Evolutionary conservation across 2,113 vertebrate genomes (phyloP).

Genomic region (Etheostoma cragini): DNA sequence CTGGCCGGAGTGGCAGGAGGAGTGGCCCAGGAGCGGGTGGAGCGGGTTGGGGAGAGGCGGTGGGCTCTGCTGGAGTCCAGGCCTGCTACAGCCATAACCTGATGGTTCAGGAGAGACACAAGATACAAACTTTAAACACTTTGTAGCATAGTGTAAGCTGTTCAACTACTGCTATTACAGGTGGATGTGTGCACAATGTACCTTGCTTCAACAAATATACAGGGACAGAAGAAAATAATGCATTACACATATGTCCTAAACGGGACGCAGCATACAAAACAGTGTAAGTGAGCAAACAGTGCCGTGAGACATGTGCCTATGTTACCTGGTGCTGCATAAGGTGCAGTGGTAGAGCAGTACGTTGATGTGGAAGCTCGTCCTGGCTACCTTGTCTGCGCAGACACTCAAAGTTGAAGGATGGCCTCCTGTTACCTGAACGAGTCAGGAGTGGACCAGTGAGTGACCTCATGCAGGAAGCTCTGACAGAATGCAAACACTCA

Average conservation of each 20-base stretch:
- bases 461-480: constrained; percentile 23
- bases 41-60: constrained; percentile 93
- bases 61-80: constrained; percentile 96
- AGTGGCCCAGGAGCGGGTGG: constrained; percentile 96
- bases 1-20: constrained; percentile 93
- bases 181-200: not conserved
- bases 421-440: constrained; percentile 89
- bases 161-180: not conserved
- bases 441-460: constrained; percentile 27
- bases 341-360: constrained; percentile 94
- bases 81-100: constrained; percentile 99
- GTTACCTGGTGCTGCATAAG: constrained; percentile 98
- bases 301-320: not conserved
- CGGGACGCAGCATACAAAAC: not conserved
- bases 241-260: not conserved
- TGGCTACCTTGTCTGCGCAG: constrained; percentile 95
- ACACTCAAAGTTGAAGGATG: constrained; percentile 99
- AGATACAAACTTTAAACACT: not conserved
- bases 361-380: constrained; percentile 92
- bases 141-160: not conserved
- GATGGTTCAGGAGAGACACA: constrained; percentile 2
- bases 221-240: not conserved
- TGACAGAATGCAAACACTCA: constrained; percentile 32
- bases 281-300: not conserved
- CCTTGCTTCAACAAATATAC: not conserved